phyloP scores from a whole-genome alignment of 2,888 invertebrate genomes.

The Polylopha cassiicola region DNA sequence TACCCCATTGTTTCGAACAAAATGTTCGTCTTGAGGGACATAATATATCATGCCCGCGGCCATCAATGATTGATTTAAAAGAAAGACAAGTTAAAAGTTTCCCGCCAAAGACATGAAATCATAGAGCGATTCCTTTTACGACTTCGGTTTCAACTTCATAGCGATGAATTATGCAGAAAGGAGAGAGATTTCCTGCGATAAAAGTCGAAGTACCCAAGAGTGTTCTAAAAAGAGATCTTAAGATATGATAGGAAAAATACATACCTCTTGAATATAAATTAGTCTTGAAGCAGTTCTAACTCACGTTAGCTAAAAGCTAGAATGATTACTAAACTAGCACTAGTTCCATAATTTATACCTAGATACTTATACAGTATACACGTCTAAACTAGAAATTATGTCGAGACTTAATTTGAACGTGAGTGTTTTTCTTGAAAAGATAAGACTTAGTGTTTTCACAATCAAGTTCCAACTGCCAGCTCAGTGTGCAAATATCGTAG shows the following conservation, averaged over 20 bases:
- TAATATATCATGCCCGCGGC: slow-evolving; percentile 38
- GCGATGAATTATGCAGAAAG: slow-evolving; percentile 76
- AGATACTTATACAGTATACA: background rate
- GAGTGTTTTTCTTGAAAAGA: too few relatives aligned
- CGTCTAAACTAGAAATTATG: slow-evolving; percentile 10
- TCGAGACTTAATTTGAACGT: slow-evolving; percentile 19
- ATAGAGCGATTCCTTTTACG: slow-evolving; percentile 77
- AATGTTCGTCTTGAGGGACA: too few relatives aligned
- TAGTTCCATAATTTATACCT: too few relatives aligned
- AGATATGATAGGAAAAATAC: slow-evolving; percentile 48
- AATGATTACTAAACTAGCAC: too few relatives aligned
- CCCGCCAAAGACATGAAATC: slow-evolving; percentile 72
- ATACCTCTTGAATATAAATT: slow-evolving; percentile 26
- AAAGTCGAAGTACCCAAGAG: slow-evolving; percentile 73
- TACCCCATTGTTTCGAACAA: too few relatives aligned
- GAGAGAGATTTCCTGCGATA: slow-evolving; percentile 74
- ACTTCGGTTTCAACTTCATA: slow-evolving; percentile 76
- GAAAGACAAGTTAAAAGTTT: slow-evolving; percentile 69
- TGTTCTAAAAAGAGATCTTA: slow-evolving; percentile 67
- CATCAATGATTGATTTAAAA: slow-evolving; percentile 56
- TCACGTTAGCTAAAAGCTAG: too few relatives aligned
- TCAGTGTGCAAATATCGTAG: slow-evolving; percentile 22
- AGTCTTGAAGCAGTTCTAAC: slow-evolving; percentile 7
- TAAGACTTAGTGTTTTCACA: too few relatives aligned
- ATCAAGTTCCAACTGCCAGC: too few relatives aligned